Evolutionary conservation across 2,797 vertebrate genomes (phyloP).

Genomic region (Toxotes lorentzi): DNA sequence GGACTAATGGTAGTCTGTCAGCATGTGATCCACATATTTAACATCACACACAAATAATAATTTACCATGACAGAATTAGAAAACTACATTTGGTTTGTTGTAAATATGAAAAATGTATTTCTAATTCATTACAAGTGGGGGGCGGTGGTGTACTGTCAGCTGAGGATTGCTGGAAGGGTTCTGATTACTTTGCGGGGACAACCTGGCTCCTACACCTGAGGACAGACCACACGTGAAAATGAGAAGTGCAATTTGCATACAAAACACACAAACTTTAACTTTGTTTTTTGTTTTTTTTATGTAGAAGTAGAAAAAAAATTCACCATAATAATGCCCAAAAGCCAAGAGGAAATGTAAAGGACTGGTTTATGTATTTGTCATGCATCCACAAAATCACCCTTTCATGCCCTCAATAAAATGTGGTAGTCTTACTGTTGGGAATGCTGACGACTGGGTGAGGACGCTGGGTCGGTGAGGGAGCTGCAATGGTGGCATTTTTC

Average conservation of each 20-base stretch:
- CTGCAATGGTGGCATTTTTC: constrained; percentile 77
- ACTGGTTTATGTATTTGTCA: neutral
- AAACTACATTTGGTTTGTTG: neutral
- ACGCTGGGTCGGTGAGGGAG: constrained; percentile 70
- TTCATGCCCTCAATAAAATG: constrained; percentile 11
- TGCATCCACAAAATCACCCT: neutral
- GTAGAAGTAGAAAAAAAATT: neutral
- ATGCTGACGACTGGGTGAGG: constrained; percentile 69
- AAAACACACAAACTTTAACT: neutral
- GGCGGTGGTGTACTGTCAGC: constrained; percentile 92
- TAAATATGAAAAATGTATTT: constrained; percentile 37
- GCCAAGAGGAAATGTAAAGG: neutral
- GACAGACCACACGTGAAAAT: constrained; percentile 15
- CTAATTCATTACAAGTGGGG: constrained; percentile 83
- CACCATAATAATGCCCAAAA: neutral
- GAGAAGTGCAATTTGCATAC: neutral
- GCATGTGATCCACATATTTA: neutral
- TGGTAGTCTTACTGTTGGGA: constrained; percentile 73
- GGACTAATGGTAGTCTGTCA: neutral
- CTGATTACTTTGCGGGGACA: constrained; percentile 80
- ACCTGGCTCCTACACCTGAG: constrained; percentile 87
- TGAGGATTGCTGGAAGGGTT: constrained; percentile 85
- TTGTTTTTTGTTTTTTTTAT: neutral
- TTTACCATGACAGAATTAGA: neutral
- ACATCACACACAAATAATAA: constrained; percentile 1